Evolutionary conservation across 53 echinoderm and acorn worm species (phyloP).

Genomic region (Patiria pectinifera): DNA sequence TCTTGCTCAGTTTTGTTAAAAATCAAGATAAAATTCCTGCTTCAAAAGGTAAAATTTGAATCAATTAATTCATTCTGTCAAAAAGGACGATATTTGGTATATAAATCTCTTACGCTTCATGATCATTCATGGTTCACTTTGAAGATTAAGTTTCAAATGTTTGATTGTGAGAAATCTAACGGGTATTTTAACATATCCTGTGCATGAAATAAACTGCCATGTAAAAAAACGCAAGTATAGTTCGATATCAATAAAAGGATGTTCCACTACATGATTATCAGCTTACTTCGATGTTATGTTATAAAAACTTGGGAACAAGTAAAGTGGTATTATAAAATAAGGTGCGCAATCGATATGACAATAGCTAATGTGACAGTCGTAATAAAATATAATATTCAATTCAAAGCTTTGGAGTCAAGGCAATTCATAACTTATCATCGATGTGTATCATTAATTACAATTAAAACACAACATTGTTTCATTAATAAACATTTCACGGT

Average conservation of each 20-base stretch:
- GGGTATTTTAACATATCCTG: too few relatives aligned
- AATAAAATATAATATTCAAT: slow-evolving; percentile 16
- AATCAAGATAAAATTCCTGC: too few relatives aligned
- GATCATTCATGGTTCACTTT: too few relatives aligned
- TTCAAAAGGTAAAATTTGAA: neutral
- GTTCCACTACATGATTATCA: neutral
- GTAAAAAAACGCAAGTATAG: neutral
- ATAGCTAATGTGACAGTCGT: neutral
- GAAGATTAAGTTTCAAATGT: too few relatives aligned
- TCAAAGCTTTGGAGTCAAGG: neutral
- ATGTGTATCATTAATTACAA: neutral
- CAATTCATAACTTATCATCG: slow-evolving; percentile 2
- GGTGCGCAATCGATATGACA: neutral
- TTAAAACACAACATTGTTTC: slow-evolving; percentile 2
- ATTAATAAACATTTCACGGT: neutral
- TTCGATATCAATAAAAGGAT: neutral
- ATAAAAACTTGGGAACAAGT: neutral
- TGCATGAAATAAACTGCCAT: neutral
- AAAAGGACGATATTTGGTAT: neutral
- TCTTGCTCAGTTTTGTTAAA: too few relatives aligned
- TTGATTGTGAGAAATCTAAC: too few relatives aligned
- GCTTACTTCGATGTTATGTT: neutral
- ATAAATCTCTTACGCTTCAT: neutral
- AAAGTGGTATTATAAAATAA: neutral
- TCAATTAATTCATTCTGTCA: neutral